Conservation (phyloP, 2,888 invertebrate species). For the Caenorhabditis uteleia region DNA sequence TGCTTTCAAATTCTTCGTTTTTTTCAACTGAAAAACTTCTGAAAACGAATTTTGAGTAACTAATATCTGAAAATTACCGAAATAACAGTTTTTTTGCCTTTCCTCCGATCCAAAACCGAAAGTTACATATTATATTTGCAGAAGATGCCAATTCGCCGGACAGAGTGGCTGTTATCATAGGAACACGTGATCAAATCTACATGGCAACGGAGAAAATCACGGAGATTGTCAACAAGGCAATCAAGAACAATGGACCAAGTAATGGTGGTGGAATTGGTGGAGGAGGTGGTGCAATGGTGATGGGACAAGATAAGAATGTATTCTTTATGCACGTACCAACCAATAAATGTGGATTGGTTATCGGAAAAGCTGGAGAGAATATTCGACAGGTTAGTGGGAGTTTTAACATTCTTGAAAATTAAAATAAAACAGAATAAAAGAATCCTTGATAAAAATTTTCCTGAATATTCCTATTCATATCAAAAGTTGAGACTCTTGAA, state of each 20-base stretch:
- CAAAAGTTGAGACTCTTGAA: no score
- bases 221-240: constrained; percentile 55
- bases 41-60: neutral
- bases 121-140: constrained; percentile 57
- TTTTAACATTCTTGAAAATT: neutral
- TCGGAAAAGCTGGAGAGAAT: constrained; percentile 95
- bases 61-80: no score
- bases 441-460: no score
- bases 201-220: constrained; percentile 62
- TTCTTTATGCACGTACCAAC: constrained; percentile 79
- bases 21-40: no score
- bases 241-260: no score
- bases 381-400: constrained; percentile 80
- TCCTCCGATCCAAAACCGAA: no score
- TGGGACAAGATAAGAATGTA: constrained; percentile 28
- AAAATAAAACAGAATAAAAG: neutral
- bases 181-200: constrained; percentile 78
- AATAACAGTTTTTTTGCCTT: constrained; percentile 1
- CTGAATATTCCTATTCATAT: no score
- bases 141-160: constrained; percentile 85
- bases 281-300: neutral
- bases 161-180: constrained; percentile 86
- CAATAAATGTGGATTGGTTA: constrained; percentile 93
- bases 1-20: no score
- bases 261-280: constrained; percentile 1